These are phyloP conservation scores for Poecilia wingei DNA, from an alignment of 2,797 vertebrate genomes.

Conservation along the genomic window DNA sequence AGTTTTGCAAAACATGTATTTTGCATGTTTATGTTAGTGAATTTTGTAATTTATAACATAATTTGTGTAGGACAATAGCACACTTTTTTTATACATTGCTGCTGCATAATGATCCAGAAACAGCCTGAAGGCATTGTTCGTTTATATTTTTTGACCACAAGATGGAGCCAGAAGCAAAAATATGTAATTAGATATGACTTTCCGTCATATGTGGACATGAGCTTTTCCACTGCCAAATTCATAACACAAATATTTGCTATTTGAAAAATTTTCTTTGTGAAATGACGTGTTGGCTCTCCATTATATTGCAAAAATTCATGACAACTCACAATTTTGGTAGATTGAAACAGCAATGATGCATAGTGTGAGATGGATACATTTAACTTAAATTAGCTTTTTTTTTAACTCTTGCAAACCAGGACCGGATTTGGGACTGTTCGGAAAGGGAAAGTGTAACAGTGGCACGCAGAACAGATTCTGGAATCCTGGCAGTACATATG, in stretches of 20 bases:
- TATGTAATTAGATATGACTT: not conserved
- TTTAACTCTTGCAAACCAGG: not conserved
- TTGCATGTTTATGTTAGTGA: not conserved
- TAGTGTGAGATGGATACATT: not conserved
- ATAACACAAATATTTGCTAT: not conserved
- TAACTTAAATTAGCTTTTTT: not conserved
- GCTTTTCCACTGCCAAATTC: not conserved
- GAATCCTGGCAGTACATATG: conserved; percentile 40
- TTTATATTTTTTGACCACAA: conserved; percentile 36
- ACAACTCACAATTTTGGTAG: not conserved
- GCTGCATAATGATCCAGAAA: not conserved
- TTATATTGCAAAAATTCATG: not conserved
- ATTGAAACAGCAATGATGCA: not conserved
- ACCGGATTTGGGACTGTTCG: not conserved
- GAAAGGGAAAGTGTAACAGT: conserved; percentile 44
- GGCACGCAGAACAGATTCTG: conserved; percentile 22
- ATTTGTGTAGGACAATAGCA: not conserved
- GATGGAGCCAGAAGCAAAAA: conserved; percentile 45
- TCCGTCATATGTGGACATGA: not conserved
- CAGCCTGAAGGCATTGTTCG: not conserved
- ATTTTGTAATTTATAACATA: not conserved
- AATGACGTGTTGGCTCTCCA: not conserved
- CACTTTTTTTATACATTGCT: not conserved
- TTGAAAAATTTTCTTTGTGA: not conserved
- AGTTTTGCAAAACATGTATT: not conserved